Percentiles rank a stretch among this genome's conserved stretches.
phyloP scores from a whole-genome alignment of 1,140 invertebrate genomes.

The Anastrepha obliqua region DNA sequence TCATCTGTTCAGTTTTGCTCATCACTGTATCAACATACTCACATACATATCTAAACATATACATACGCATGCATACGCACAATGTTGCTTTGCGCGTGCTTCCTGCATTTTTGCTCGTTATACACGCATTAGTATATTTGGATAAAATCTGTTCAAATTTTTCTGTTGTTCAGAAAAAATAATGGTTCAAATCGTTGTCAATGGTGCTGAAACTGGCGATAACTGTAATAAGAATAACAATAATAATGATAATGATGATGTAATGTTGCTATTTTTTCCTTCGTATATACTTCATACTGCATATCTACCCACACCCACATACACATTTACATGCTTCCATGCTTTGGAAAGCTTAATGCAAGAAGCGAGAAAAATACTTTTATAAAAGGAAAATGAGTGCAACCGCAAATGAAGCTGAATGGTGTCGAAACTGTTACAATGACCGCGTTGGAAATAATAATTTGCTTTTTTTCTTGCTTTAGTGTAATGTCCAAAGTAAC shows the following conservation, averaged over 20 bases:
- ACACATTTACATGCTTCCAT: neutral
- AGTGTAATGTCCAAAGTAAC: conserved; percentile 9
- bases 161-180: neutral
- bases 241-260: conserved; percentile 53
- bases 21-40: too few species aligned
- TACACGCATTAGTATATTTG: neutral
- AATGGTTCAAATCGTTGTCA: neutral
- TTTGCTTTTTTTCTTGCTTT: conserved; percentile 24
- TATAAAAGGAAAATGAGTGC: neutral
- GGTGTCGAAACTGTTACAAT: conserved; percentile 17
- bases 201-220: conserved; percentile 53
- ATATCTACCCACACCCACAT: neutral
- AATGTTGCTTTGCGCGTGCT: neutral
- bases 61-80: neutral
- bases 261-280: conserved; percentile 15
- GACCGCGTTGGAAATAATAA: neutral
- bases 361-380: neutral
- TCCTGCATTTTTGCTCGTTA: neutral
- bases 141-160: conserved; percentile 11
- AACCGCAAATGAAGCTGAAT: conserved; percentile 21
- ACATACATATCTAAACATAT: neutral
- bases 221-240: conserved; percentile 51
- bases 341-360: neutral
- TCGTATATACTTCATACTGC: neutral
- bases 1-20: too few species aligned